Evolutionary conservation across 2,888 invertebrate genomes (phyloP).

Genomic region (Parochlus steinenii): DNA sequence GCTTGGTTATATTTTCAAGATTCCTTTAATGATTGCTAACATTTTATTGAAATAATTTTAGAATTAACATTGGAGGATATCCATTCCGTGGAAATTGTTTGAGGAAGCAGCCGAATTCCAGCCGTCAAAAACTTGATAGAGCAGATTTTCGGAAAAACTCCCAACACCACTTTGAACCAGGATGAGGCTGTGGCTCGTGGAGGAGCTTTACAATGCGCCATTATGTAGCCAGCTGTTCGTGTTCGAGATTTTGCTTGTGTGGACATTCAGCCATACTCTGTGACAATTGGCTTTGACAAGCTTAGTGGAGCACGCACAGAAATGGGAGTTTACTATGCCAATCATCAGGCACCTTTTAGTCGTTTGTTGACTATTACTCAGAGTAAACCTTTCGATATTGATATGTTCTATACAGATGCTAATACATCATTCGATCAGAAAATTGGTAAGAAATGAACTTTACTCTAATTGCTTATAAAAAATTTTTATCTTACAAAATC

Average conservation of each 20-base stretch:
- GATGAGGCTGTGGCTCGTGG: conserved; percentile 96
- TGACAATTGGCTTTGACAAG: conserved; percentile 70
- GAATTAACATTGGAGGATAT: conserved; percentile 57
- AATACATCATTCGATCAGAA: conserved; percentile 60
- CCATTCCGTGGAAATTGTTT: conserved; percentile 89
- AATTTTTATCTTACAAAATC: conserved; percentile 8
- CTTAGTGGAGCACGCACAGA: conserved; percentile 51
- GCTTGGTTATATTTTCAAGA: too few relatives aligned
- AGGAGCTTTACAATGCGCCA: conserved; percentile 92
- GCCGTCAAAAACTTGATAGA: conserved; percentile 79
- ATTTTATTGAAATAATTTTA: too few relatives aligned
- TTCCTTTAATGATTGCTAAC: too few relatives aligned
- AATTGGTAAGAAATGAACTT: conserved; percentile 45
- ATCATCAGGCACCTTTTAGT: conserved; percentile 83
- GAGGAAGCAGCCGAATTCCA: conserved; percentile 89
- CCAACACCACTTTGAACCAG: conserved; percentile 92
- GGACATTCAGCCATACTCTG: conserved; percentile 82
- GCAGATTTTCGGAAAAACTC: conserved; percentile 66
- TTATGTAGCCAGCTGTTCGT: conserved; percentile 91
- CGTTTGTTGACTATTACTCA: conserved; percentile 88
- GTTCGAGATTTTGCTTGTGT: conserved; percentile 90
- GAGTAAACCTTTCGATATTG: conserved; percentile 72
- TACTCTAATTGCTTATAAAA: conserved; percentile 3
- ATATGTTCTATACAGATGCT: conserved; percentile 62
- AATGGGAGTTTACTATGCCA: conserved; percentile 76